These are phyloP conservation scores for Drosophila saltans DNA, from an alignment of 1,140 invertebrate genomes.

Conservation along the genomic window DNA sequence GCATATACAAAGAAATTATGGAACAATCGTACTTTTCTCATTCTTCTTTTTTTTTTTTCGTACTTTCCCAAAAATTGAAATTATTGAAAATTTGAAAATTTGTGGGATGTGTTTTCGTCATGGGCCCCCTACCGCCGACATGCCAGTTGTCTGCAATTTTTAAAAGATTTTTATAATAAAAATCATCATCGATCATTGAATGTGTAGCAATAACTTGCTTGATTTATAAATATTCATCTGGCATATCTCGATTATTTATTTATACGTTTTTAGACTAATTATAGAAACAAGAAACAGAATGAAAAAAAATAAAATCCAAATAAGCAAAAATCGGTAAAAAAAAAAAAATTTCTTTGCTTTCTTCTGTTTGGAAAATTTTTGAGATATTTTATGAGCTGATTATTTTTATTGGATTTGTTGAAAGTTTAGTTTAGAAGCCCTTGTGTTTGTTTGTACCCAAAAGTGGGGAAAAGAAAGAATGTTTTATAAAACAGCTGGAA, in stretches of 20 bases:
- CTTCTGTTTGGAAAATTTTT: slow-evolving; percentile 17
- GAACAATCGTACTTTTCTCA: background rate
- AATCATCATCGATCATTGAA: slow-evolving; percentile 53
- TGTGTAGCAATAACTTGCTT: slow-evolving; percentile 51
- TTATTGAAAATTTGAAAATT: background rate
- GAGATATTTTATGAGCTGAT: slow-evolving; percentile 53
- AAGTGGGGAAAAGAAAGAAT: background rate
- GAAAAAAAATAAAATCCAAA: background rate
- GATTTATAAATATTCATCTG: slow-evolving; percentile 57
- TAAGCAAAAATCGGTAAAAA: background rate
- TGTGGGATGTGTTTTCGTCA: background rate
- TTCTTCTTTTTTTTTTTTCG: background rate
- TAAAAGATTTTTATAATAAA: slow-evolving; percentile 16
- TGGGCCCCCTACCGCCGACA: background rate
- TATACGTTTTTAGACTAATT: slow-evolving; percentile 41
- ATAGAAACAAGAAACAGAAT: slow-evolving; percentile 23
- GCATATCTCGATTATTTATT: slow-evolving; percentile 61
- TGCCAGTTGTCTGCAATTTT: slow-evolving; percentile 9
- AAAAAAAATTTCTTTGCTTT: background rate
- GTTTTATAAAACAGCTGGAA: slow-evolving; percentile 5
- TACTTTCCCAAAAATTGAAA: background rate
- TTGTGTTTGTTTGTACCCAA: slow-evolving; percentile 18
- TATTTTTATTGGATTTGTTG: slow-evolving; percentile 40
- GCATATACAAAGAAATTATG: background rate
- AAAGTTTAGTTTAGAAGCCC: slow-evolving; percentile 3